phyloP scores from a whole-genome alignment of 2,888 invertebrate genomes.

The Oscheius sp. region DNA sequence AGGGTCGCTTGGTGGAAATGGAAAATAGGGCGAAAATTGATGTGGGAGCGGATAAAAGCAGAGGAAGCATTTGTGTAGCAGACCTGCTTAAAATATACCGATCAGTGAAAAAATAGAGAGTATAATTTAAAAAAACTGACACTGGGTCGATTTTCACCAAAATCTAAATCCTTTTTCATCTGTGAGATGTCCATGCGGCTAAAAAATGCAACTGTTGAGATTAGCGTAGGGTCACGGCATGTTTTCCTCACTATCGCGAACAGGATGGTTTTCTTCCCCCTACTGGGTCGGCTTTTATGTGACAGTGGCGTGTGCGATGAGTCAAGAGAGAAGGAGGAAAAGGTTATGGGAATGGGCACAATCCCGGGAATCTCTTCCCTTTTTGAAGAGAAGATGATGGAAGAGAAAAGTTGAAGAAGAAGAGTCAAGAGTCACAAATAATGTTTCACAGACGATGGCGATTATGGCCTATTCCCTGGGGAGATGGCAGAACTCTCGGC shows the following conservation, averaged over 20 bases:
- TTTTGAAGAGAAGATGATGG: too few relatives aligned
- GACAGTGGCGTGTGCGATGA: background rate
- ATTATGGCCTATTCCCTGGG: slow-evolving; percentile 21
- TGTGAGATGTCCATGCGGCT: background rate
- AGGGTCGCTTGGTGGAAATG: background rate
- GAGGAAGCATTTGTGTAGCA: too few relatives aligned
- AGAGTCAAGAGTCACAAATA: background rate
- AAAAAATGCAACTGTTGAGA: background rate
- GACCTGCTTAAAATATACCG: too few relatives aligned
- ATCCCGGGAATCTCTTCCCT: background rate
- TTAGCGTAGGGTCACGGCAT: background rate
- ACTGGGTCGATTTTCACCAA: too few relatives aligned
- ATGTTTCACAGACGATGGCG: slow-evolving; percentile 9
- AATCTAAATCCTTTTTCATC: too few relatives aligned
- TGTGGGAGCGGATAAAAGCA: background rate
- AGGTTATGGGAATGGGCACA: background rate
- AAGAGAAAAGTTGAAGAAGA: background rate
- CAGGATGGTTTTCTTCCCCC: too few relatives aligned
- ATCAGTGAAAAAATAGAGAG: too few relatives aligned
- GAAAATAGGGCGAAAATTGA: background rate
- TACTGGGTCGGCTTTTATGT: too few relatives aligned
- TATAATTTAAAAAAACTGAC: too few relatives aligned
- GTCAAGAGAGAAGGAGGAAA: background rate
- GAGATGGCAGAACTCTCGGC: slow-evolving; percentile 17
- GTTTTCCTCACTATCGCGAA: background rate